phyloP scores from a whole-genome alignment of 2,113 vertebrate species.

The Sinocyclocheilus maitianheensis region DNA sequence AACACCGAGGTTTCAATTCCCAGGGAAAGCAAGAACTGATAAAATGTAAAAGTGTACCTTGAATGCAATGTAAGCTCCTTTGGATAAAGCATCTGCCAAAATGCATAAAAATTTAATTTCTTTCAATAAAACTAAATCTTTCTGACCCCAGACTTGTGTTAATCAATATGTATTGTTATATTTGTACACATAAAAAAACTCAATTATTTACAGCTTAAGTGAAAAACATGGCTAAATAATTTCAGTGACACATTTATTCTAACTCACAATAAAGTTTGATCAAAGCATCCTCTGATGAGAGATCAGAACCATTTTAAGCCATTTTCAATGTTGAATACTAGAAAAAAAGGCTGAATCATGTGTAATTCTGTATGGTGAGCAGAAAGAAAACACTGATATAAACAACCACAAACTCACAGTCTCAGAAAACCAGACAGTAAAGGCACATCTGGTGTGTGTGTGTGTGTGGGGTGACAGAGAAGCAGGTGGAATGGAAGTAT shows the following conservation, averaged over 20 bases:
- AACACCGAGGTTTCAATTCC: too few species aligned
- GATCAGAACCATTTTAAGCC: background rate
- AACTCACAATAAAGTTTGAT: background rate
- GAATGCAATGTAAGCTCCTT: too few species aligned
- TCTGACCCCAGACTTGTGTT: background rate
- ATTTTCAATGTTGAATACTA: background rate
- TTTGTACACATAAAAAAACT: background rate
- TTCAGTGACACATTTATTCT: background rate
- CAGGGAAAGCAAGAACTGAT: too few species aligned
- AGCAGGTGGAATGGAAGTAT: slow-evolving; percentile 67
- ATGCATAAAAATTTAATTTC: too few species aligned
- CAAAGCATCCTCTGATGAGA: background rate
- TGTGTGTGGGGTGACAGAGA: slow-evolving; percentile 60
- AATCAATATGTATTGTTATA: background rate
- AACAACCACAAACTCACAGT: slow-evolving; percentile 31
- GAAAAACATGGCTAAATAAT: background rate
- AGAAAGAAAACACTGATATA: background rate
- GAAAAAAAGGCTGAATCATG: background rate
- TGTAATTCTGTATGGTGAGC: background rate
- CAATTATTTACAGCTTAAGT: background rate
- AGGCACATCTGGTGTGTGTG: slow-evolving; percentile 52
- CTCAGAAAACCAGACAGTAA: slow-evolving; percentile 32
- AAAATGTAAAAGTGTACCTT: too few species aligned
- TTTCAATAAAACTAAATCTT: too few species aligned
- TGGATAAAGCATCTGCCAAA: too few species aligned